phyloP scores from a whole-genome alignment of 2,888 invertebrate genomes.

The Drosophila rellima region DNA sequence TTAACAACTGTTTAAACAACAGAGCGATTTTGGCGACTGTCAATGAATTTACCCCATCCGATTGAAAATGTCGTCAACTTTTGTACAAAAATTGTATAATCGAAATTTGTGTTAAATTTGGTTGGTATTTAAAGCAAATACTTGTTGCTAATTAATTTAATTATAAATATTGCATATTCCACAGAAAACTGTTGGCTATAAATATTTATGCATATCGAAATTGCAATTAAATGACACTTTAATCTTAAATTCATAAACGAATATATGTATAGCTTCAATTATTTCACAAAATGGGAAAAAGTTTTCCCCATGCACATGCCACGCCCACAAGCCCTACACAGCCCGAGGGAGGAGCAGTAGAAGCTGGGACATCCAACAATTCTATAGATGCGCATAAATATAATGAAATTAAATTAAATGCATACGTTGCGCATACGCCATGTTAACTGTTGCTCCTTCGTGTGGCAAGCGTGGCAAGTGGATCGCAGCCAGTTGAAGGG shows the following conservation, averaged over 20 bases:
- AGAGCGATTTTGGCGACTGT: neutral
- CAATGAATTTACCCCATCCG: slow-evolving; percentile 37
- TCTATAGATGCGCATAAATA: slow-evolving; percentile 80
- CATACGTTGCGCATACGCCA: slow-evolving; percentile 83
- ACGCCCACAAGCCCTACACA: slow-evolving; percentile 37
- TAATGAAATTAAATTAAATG: slow-evolving; percentile 82
- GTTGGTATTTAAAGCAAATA: slow-evolving; percentile 53
- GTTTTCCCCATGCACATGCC: slow-evolving; percentile 68
- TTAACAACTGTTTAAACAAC: slow-evolving; percentile 68
- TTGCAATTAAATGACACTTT: slow-evolving; percentile 78
- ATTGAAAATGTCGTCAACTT: slow-evolving; percentile 11
- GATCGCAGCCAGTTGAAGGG: slow-evolving; percentile 2
- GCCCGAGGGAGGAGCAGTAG: slow-evolving; percentile 11
- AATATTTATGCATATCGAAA: slow-evolving; percentile 51
- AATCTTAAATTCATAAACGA: slow-evolving; percentile 80
- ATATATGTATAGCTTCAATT: slow-evolving; percentile 60
- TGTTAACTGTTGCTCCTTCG: slow-evolving; percentile 77
- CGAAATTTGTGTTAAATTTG: slow-evolving; percentile 2
- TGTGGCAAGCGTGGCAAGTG: slow-evolving; percentile 21
- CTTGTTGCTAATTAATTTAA: slow-evolving; percentile 72
- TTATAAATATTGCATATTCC: slow-evolving; percentile 54
- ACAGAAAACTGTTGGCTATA: slow-evolving; percentile 37
- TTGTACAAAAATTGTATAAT: slow-evolving; percentile 1
- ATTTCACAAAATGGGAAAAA: slow-evolving; percentile 72
- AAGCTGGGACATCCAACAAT: slow-evolving; percentile 26